These are phyloP conservation scores for Drosophila gunungcola DNA, from an alignment of 1,140 invertebrate species.

Conservation along the genomic window DNA sequence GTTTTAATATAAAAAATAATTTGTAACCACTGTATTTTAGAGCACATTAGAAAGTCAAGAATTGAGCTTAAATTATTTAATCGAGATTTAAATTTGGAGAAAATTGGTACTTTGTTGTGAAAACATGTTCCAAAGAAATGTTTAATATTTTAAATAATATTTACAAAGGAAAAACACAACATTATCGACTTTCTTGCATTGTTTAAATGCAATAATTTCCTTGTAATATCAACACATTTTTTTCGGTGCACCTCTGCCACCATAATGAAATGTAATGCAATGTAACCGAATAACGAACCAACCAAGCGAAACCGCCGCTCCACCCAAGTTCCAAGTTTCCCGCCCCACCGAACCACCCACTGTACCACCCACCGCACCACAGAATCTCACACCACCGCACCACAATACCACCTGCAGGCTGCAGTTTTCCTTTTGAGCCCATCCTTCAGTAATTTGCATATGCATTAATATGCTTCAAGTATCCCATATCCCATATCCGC, in stretches of 20 bases:
- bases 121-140: no score
- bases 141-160: no score
- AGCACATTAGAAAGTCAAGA: no score
- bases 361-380: background rate
- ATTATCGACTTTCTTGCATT: no score
- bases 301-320: conserved; percentile 56
- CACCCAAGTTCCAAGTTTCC: background rate
- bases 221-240: background rate
- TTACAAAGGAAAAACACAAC: no score
- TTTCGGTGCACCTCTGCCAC: background rate
- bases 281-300: conserved; percentile 80
- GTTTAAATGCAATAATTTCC: background rate
- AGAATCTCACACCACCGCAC: background rate
- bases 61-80: no score
- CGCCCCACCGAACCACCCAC: conserved; percentile 6
- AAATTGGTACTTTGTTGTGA: no score
- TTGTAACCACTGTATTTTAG: no score
- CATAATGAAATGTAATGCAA: conserved; percentile 74
- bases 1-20: no score
- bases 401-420: conserved; percentile 16
- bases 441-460: conserved; percentile 61
- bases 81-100: no score
- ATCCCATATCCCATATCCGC: conserved; percentile 41
- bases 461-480: conserved; percentile 76
- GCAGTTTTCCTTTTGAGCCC: conserved; percentile 32